A percentile compares a stretch with the other conserved stretches of the same genome.
These are phyloP conservation scores for Aethina tumida DNA, from an alignment of 1,140 invertebrate genomes.

Conservation along the genomic window DNA sequence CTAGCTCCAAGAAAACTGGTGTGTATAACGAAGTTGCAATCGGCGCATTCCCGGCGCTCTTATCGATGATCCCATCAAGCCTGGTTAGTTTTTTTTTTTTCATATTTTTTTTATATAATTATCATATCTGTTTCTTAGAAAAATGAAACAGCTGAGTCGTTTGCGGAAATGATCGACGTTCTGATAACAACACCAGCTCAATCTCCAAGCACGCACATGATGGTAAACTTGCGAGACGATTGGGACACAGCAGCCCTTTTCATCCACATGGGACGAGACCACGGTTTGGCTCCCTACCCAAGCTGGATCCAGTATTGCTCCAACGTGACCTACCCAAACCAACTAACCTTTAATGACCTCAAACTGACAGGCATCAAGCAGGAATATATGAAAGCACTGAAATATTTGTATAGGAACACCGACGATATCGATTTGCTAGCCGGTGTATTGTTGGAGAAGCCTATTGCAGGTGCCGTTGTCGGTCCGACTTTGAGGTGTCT, in stretches of 20 bases:
- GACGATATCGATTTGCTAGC: slow-evolving; percentile 80
- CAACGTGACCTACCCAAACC: slow-evolving; percentile 30
- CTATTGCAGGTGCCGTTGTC: slow-evolving; percentile 66
- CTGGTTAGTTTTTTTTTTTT: slow-evolving; percentile 36
- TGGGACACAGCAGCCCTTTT: slow-evolving; percentile 46
- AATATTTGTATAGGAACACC: slow-evolving; percentile 59
- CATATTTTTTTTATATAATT: not conserved
- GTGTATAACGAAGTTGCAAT: slow-evolving; percentile 65
- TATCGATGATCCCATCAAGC: slow-evolving; percentile 57
- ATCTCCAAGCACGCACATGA: slow-evolving; percentile 40
- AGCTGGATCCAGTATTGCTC: slow-evolving; percentile 62
- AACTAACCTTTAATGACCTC: slow-evolving; percentile 54
- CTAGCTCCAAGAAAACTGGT: slow-evolving; percentile 67
- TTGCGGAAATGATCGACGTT: slow-evolving; percentile 35
- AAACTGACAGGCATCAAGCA: slow-evolving; percentile 48
- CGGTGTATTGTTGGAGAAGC: slow-evolving; percentile 74
- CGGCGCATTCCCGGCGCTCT: slow-evolving; percentile 62
- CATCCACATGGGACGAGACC: slow-evolving; percentile 71
- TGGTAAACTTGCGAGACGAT: slow-evolving; percentile 27
- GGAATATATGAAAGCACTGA: slow-evolving; percentile 46
- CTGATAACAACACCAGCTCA: slow-evolving; percentile 41
- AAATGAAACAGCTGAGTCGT: slow-evolving; percentile 35
- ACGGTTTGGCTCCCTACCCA: slow-evolving; percentile 81
- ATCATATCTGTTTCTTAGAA: slow-evolving; percentile 19
- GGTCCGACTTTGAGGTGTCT: slow-evolving; percentile 84